Evolutionary conservation across 1,140 invertebrate species (phyloP).

Genomic region (Micrasema minimum): DNA sequence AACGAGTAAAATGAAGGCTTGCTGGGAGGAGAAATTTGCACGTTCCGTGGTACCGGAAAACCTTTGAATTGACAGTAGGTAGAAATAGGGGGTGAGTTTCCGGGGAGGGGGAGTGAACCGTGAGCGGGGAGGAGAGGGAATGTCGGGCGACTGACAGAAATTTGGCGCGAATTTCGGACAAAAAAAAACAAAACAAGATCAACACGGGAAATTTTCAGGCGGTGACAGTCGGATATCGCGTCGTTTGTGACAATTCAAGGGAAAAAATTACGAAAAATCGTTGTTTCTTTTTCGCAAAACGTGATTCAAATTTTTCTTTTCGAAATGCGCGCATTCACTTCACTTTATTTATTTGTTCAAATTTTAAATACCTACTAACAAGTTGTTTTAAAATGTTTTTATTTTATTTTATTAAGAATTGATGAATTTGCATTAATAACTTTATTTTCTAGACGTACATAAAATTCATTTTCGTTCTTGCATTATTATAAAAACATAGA

Average conservation of each 20-base stretch:
- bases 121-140: neutral
- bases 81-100: neutral
- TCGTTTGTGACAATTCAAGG: neutral
- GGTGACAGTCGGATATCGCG: slow-evolving; percentile 8
- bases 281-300: no score
- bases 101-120: neutral
- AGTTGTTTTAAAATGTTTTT: no score
- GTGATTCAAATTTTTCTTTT: no score
- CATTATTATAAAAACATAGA: no score
- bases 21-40: neutral
- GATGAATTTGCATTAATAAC: no score
- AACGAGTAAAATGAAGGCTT: neutral
- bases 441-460: no score
- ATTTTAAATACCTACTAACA: no score
- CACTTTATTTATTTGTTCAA: no score
- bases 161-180: slow-evolving; percentile 5
- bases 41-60: slow-evolving; percentile 6
- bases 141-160: slow-evolving; percentile 6
- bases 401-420: no score
- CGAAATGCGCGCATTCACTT: no score
- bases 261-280: slow-evolving; percentile 10
- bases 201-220: slow-evolving; percentile 3
- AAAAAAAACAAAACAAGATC: slow-evolving; percentile 23
- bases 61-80: slow-evolving; percentile 22
- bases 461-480: no score